Evolutionary conservation across 2,113 vertebrate genomes (phyloP), one percentile per base, ranked within the genome.

Genomic region (Scophthalmus maximus): DNA sequence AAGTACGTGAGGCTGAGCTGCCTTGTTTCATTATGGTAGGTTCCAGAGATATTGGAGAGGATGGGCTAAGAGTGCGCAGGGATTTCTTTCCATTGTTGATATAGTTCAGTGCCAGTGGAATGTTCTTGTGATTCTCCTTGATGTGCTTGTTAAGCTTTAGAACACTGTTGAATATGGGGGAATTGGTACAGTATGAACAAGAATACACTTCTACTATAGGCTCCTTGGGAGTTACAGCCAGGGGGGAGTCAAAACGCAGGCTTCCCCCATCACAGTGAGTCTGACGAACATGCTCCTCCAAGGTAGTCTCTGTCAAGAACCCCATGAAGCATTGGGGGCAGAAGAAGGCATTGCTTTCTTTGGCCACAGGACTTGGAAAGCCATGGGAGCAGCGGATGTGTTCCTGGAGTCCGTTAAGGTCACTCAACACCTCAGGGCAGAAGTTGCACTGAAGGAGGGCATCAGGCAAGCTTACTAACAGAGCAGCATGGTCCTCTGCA

Each of bases 101-200:
- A 82, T 99, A 98, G 93, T 98, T 97, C 81, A 99, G 93, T 0
- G 98, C 98, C 88, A 99, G 92, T 57, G 98, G 98, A 92, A 99
- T 98, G 93, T 99, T 99, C 93, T 98, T 99, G 90, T 98, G 97
- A 82, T 97, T 99, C 91, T 99, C 97, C 88, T 98, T 99, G 89
- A 99, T 95, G 91, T 99, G 98, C 73, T 98, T 98, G 89, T 97
- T 98, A 70, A 99, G 91, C 88, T 99, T 99, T 78, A 97, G 93
- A 81, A 98, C 95, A 62, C 95, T 98, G 91, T 96, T 98, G 92
- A 99, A 99, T 84, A 97, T 97, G 46, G 97, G 98, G 23, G 97
- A 98, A 88, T 99, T 98, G 62, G 97, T 98, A 93, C 97, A 99
- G 81, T 98, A 98, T 29, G 97, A 97, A 91, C 98, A 99, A 65